A percentile compares a stretch with the other conserved stretches of the same genome.
Conservation (phyloP, 2,797 vertebrate genomes). For the Mergus octosetaceus region DNA sequence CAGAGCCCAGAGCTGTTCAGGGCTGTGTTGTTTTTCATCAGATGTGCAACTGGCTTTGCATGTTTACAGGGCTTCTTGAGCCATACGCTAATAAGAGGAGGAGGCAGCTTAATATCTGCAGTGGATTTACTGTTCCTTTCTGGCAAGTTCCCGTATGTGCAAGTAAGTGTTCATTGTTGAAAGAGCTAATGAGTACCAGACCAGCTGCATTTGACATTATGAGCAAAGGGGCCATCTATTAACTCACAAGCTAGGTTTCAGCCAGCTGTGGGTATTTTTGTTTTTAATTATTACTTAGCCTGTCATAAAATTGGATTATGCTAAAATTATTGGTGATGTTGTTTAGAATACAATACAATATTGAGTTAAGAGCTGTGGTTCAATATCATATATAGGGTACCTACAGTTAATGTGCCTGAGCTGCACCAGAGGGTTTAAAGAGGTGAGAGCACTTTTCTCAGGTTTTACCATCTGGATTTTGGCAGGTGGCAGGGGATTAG, state of each 20-base stretch:
- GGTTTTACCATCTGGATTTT: slow-evolving; percentile 43
- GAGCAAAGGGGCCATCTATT: slow-evolving; percentile 47
- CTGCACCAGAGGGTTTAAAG: slow-evolving; percentile 16
- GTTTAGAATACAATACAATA: background rate
- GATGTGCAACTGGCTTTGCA: background rate
- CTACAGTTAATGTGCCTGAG: background rate
- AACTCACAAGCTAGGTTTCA: slow-evolving; percentile 21
- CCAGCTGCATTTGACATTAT: slow-evolving; percentile 52
- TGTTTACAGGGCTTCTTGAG: background rate
- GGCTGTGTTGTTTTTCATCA: background rate
- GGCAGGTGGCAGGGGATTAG: slow-evolving; percentile 22
- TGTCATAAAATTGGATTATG: slow-evolving; percentile 57
- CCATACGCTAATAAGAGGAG: background rate
- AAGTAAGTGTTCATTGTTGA: slow-evolving; percentile 17
- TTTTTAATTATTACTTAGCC: slow-evolving; percentile 46
- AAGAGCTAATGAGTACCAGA: slow-evolving; percentile 63
- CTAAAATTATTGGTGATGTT: slow-evolving; percentile 13
- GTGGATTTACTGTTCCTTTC: slow-evolving; percentile 26
- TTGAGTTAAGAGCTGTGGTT: background rate
- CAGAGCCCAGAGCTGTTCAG: background rate
- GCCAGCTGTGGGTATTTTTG: slow-evolving; percentile 56
- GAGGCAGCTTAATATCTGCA: slow-evolving; percentile 17
- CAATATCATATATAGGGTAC: background rate
- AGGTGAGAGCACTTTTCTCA: slow-evolving; percentile 28
- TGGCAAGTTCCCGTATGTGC: slow-evolving; percentile 26